Conservation (phyloP, 2,113 vertebrate species). For the Erythrocebus patas region DNA sequence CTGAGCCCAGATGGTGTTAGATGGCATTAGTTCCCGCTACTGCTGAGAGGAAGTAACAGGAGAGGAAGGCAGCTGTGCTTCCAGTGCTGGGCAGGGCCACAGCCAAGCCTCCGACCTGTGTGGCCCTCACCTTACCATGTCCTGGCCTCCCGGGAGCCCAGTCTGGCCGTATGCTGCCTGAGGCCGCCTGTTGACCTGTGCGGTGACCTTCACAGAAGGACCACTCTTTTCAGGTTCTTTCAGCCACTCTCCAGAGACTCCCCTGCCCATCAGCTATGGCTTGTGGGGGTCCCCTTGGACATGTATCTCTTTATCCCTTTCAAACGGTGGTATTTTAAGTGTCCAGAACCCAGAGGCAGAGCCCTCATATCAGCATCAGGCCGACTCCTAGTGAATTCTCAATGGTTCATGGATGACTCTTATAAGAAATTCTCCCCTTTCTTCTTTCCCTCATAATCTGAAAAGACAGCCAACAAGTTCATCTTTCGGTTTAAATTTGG, state of each 20-base stretch:
- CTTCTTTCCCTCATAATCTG: not conserved
- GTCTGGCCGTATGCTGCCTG: fast-evolving
- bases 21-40: too few relatives aligned
- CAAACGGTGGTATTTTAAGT: not conserved
- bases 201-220: not conserved
- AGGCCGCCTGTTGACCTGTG: too few relatives aligned
- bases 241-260: not conserved
- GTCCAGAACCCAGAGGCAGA: not conserved
- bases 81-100: not conserved
- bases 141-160: not conserved
- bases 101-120: not conserved
- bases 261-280: not conserved
- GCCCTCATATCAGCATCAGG: not conserved
- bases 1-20: not conserved
- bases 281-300: not conserved
- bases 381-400: not conserved
- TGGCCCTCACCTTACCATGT: fast-evolving
- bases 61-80: fast-evolving
- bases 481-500: constrained; percentile 71
- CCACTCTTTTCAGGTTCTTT: not conserved
- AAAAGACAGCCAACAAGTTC: constrained; percentile 58
- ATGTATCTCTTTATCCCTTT: not conserved
- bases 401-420: constrained; percentile 3
- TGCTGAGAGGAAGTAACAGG: not conserved
- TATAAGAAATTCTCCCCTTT: constrained; percentile 17